phyloP scores from a whole-genome alignment of 1,140 invertebrate species.

The Uloborus diversus region DNA sequence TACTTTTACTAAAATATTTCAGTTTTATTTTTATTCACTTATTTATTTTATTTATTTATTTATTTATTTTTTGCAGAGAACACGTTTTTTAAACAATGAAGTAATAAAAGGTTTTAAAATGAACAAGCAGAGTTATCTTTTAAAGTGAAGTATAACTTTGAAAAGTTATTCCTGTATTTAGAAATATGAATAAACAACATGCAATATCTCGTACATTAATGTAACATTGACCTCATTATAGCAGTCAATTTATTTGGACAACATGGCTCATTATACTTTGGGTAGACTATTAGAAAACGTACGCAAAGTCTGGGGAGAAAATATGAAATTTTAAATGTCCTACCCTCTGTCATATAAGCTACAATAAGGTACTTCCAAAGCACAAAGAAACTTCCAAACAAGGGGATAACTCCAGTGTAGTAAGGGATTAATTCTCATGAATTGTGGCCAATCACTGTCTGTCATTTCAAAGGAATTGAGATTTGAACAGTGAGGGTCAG shows the following conservation, averaged over 20 bases:
- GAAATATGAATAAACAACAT: too few relatives aligned
- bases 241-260: neutral
- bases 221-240: neutral
- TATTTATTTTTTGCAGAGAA: too few relatives aligned
- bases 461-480: constrained; percentile 67
- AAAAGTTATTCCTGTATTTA: too few relatives aligned
- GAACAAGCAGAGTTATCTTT: too few relatives aligned
- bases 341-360: constrained; percentile 77
- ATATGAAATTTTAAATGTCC: neutral
- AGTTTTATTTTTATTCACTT: too few relatives aligned
- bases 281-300: neutral
- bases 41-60: too few relatives aligned
- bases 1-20: too few relatives aligned
- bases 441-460: constrained; percentile 85
- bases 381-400: constrained; percentile 86
- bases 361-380: constrained; percentile 85
- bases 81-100: too few relatives aligned
- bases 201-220: too few relatives aligned
- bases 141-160: too few relatives aligned
- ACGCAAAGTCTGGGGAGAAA: neutral
- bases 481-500: constrained; percentile 76
- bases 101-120: too few relatives aligned
- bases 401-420: constrained; percentile 89
- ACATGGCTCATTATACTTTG: neutral
- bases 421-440: constrained; percentile 87